Conservation (phyloP, 2,797 vertebrate genomes). For the Microtus agrestis region DNA sequence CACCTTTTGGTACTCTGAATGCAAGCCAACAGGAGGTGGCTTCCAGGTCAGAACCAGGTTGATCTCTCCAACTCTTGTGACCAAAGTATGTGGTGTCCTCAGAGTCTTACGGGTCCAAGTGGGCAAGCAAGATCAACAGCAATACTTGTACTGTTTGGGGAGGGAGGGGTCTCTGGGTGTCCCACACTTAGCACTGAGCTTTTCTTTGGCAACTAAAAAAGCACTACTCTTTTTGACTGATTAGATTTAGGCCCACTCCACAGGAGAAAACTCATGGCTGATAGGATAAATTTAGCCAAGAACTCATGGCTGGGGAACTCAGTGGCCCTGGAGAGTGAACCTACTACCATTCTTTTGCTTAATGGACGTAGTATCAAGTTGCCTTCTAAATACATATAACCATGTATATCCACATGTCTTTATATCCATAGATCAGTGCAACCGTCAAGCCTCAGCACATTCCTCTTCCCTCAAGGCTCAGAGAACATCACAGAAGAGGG, state of each 20-base stretch:
- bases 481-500: neutral
- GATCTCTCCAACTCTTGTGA: neutral
- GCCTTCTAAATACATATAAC: neutral
- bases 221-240: neutral
- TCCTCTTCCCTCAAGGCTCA: neutral
- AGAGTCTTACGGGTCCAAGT: neutral
- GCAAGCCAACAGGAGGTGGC: neutral
- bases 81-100: neutral
- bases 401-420: neutral
- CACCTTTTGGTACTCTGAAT: neutral
- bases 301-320: neutral
- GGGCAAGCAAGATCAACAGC: neutral
- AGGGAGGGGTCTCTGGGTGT: neutral
- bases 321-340: neutral
- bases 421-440: neutral
- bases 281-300: neutral
- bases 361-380: neutral
- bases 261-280: neutral
- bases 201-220: neutral
- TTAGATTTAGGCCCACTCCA: neutral
- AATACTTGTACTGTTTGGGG: neutral
- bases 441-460: neutral
- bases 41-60: neutral
- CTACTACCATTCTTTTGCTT: neutral
- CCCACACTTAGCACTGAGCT: neutral